Base-by-base conservation (phyloP, 35 echinoderm and acorn worm genomes). In the Heliocidaris erythrogramma region DNA sequence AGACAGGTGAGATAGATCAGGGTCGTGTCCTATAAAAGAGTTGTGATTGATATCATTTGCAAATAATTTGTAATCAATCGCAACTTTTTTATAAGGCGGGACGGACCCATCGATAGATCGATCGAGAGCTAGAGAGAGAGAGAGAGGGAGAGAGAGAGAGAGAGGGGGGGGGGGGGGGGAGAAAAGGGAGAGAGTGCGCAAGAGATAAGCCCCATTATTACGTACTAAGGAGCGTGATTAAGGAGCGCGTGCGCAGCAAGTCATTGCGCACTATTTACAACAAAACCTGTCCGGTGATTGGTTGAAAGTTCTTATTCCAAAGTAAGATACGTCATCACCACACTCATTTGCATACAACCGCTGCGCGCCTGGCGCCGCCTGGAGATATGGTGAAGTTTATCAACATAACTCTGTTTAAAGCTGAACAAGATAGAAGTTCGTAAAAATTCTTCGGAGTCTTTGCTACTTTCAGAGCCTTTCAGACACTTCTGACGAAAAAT, bases 331-430 rank as follows among this genome's bases (percentile, higher is more conserved):
- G 65, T 78, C 65, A 78, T 27, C 65, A 27, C 65, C 65, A n/a
- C 5, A 18, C 27, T 18, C 35, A 78, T 78, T 78, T 78, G 65
- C 65, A 78, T 78, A 78, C 21, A 27, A 21, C 8, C 65, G 27
- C 5, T 21, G 27, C 17, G 65, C 27, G 65, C 65, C 21, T 78
- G 65, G 65, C n/a, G 17, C n/a, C n/a, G n/a, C n/a, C n/a, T n/a
- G n/a, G n/a, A n/a, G n/a, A n/a, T n/a, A 78, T 24, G 4, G 65
- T 78, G 35, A 27, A 21, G 27, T 78, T n/a, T 27, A n/a, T 78
- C 65, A 78, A n/a, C 65, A 78, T 78, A 42, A 78, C 65, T 78
- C 65, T 78, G 65, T 78, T n/a, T n/a, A 78, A n/a, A 78, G 65
- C 21, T n/a, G 65, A 78, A 78, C 21, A 21, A 78, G 65, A 78